Evolutionary conservation across 2,797 vertebrate species (phyloP), one percentile per base, ranked within the genome.

Genomic region (Rhyacichthys aspro): DNA sequence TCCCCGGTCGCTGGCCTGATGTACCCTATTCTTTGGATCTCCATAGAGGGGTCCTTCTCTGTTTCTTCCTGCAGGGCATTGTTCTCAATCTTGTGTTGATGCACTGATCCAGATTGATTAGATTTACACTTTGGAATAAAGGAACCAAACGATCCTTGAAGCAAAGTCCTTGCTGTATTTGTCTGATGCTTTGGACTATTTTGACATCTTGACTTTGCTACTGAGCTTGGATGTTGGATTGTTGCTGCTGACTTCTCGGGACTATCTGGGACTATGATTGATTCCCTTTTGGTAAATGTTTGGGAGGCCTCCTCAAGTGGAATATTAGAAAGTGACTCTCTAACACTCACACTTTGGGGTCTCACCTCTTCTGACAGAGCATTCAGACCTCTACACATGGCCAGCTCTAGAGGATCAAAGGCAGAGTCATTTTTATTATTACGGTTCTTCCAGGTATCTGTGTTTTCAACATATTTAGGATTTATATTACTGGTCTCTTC

Each of bases 401-500:
- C 70, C 45, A 70, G 71, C 39, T 74, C 79, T n/a, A 75, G 63
- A 6, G 84, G 57, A 18, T 77, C 72, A 72, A 90, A 80, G 8
- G 63, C 52, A 19, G 78, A 69, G 11, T 85, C 71, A 37, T 76
- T 77, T 70, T 76, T 78, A 52, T 72, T 81, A 43, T 83, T 84
- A 36, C 85, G 67, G 55, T 83, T 84, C 49, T 68, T 84, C 88
- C 87, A 89, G 42, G 68, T 56, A 34, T 87, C 78, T 44, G 69
- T 64, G 62, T 72, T 81, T 56, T 89, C 55, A 1, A 64, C 56
- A 3, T 85, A 79, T 53, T 88, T 80, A 55, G 79, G 77, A 74
- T 91, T 90, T 33, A 90, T 73, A 86, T 93, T 93, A 64, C 89
- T 91, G 58, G 88, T 76, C 72, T 93, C 90, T 44, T 94, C 90